Base-by-base conservation (phyloP, 53 echinoderm and acorn worm species). In the Actinopyga echinites region DNA sequence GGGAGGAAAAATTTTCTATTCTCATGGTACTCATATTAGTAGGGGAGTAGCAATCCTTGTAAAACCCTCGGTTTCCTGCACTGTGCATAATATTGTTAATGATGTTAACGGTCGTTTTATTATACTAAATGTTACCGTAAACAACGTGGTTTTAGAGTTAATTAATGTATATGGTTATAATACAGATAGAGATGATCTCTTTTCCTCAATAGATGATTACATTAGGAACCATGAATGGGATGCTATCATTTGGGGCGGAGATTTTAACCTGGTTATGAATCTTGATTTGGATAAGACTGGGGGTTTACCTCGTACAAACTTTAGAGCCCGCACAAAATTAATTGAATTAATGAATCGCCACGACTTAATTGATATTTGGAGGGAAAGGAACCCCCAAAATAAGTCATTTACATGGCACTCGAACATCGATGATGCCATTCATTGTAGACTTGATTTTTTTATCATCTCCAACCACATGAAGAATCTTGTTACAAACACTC, bases 201-300 rank as follows among this genome's bases (percentile, higher is more conserved):
- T 68, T 31, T 15, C 68, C 12, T 20, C 30, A 30, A 11, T 68
- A 15, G 68, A 68, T 20, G 34, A 30, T 26, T 5, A 35, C 21
- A 22, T 68, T 34, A 31, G 21, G 19, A 37, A 68, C 12, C 33
- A 30, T 30, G 12, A 68, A 12, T 68, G 68, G 68, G 68, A 68
- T 68, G 10, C 68, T 8, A 24, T 63, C 64, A 63, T 63, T 24
- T 63, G 64, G 64, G 64, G 64, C 12, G 64, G 64, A 8, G 13
- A 68, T 68, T 30, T 68, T 35, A 68, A 68, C 21, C 30, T 68
- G 30, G 36, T 68, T 29, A 33, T 37, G 33, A 68, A 67, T 67
- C 34, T 67, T 20, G 32, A 10, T 29, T 30, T 67, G 32, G 68
- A 68, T 11, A 68, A 68, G 36, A 30, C 33, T 15, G 68, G 68